Evolutionary conservation across 2,888 invertebrate species (phyloP).

Genomic region (Piscicola geometra): DNA sequence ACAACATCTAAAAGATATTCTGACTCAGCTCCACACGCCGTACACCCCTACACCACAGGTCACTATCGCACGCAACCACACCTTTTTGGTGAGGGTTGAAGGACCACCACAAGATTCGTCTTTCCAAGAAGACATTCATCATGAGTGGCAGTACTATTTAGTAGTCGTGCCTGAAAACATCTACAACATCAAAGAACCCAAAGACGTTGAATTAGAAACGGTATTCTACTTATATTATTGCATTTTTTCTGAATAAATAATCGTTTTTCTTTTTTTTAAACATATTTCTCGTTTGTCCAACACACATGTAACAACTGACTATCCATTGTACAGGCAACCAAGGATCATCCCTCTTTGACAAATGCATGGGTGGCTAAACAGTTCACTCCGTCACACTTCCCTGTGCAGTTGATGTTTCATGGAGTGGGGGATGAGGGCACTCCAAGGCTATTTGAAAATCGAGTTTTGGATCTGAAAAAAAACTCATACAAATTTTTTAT

Average conservation of each 20-base stretch:
- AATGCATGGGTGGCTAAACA: slow-evolving; percentile 6
- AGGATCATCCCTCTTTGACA: background rate
- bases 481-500: slow-evolving; percentile 23
- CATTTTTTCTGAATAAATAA: too few species aligned
- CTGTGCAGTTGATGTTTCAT: slow-evolving; percentile 14
- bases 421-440: background rate
- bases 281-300: too few species aligned
- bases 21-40: background rate
- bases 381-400: background rate
- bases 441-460: slow-evolving; percentile 2
- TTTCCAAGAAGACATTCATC: background rate
- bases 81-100: background rate
- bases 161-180: background rate
- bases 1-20: background rate
- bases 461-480: slow-evolving; percentile 6
- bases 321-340: background rate
- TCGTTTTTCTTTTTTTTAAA: too few species aligned
- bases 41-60: background rate
- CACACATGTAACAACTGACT: too few species aligned
- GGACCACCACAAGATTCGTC: background rate
- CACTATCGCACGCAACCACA: background rate
- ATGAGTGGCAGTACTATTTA: background rate
- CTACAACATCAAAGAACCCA: background rate
- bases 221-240: too few species aligned
- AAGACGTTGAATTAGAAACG: too few species aligned